Base-by-base conservation (phyloP, 1,140 invertebrate species). In the Lethrus apterus region DNA sequence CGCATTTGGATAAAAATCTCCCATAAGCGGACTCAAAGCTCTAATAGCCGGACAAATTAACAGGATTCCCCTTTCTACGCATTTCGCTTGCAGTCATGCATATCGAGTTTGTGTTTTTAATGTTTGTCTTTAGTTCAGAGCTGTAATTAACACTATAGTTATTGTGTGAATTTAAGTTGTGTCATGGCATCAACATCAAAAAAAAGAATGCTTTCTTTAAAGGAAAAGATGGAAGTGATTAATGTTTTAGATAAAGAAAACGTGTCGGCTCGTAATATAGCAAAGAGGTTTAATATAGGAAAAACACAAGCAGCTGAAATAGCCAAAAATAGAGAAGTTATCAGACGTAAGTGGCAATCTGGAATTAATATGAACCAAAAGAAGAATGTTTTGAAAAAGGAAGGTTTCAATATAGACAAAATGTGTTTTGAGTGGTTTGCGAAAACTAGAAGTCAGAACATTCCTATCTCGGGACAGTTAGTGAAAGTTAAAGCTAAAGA, bases 391-490 rank as follows among this genome's bases (percentile, higher is more conserved):
- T 33, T 48, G 9, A 52, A 44, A 43, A 43, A n/a, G 24, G 23
- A 45, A 15, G 45, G 18, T 31, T 23, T 31, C 20, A 11, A 48
- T 26, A 44, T 54, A 14, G 38, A 50, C 33, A 53, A 46, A 23
- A 14, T 50, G 15, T 44, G 42, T 49, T 44, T 38, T 41, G 40
- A 55, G 15, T 65, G 64, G 62, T 59, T 65, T 47, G 48, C 55
- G 31, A 50, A 60, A 52, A 57, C 52, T 55, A 43, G 61, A 24
- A 52, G 51, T 33, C 52, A 63, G 54, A 63, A 65, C 24, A 54
- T 62, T 40, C 42, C 57, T 34, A 54, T 68, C 38, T 50, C 53
- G 46, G 58, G 60, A 44, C 52, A 55, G 46, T 50, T 68, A 42
- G 31, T 66, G 32, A 55, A 52, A 26, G 46, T 26, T 2, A 55